Conservation (phyloP, 1,140 invertebrate genomes). For the Asbolus verrucosus region DNA sequence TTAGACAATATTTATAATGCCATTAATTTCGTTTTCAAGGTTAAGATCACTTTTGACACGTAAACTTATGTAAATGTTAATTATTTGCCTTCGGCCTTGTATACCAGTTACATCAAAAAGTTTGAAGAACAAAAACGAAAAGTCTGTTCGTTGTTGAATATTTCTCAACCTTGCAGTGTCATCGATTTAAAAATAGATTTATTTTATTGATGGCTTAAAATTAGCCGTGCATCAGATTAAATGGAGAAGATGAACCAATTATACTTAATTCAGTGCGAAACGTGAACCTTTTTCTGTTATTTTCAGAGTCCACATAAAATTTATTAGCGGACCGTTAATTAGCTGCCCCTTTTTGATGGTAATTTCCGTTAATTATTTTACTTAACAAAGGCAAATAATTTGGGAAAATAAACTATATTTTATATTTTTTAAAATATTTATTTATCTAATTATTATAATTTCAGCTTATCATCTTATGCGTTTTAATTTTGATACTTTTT, state of each 20-base stretch:
- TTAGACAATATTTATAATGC: conserved; percentile 6
- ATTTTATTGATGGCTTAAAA: conserved; percentile 1
- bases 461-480: too few relatives aligned
- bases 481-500: too few relatives aligned
- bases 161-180: neutral
- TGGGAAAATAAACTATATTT: too few relatives aligned
- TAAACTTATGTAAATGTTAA: conserved; percentile 18
- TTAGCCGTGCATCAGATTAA: neutral
- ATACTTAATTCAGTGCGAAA: too few relatives aligned
- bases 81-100: conserved; percentile 30
- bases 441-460: too few relatives aligned
- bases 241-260: neutral
- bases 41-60: conserved; percentile 17
- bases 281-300: too few relatives aligned
- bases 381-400: conserved; percentile 18
- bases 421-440: too few relatives aligned
- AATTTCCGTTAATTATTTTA: conserved; percentile 28
- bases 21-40: conserved; percentile 31
- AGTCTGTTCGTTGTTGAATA: neutral
- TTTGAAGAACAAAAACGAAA: too few relatives aligned
- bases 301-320: neutral
- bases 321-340: conserved; percentile 1
- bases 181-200: conserved; percentile 8
- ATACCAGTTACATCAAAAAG: neutral
- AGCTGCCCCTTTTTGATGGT: conserved; percentile 6